Evolutionary conservation across 2,797 vertebrate genomes (phyloP).

Genomic region (Aplochiton taeniatus): DNA sequence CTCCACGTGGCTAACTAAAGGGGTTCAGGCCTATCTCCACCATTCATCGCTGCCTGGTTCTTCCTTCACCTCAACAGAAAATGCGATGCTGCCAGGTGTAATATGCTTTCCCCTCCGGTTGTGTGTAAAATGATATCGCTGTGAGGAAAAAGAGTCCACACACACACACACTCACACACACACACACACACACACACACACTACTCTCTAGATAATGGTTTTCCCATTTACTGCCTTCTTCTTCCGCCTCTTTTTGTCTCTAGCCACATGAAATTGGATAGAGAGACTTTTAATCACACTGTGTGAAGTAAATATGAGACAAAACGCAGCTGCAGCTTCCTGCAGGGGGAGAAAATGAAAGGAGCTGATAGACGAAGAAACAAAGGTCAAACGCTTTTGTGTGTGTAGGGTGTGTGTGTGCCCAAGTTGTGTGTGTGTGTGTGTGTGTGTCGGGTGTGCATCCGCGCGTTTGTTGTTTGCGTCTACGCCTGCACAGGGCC

Average conservation of each 20-base stretch:
- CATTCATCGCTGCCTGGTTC: too few relatives aligned
- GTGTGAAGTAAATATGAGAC: constrained; percentile 41
- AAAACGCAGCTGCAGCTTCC: constrained; percentile 26
- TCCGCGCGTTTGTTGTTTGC: not conserved
- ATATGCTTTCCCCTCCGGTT: constrained; percentile 39
- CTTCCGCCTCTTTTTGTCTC: constrained; percentile 45
- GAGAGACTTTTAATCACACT: constrained; percentile 54
- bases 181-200: constrained; percentile 26
- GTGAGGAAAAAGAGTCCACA: constrained; percentile 30
- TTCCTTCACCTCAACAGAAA: constrained; percentile 16
- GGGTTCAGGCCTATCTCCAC: too few relatives aligned
- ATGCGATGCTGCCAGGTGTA: constrained; percentile 40
- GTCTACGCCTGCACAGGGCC: too few relatives aligned
- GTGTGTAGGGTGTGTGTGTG: not conserved
- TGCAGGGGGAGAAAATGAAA: constrained; percentile 14
- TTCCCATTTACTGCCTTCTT: constrained; percentile 51
- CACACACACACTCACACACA: constrained; percentile 27
- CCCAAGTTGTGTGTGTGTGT: constrained; percentile 8
- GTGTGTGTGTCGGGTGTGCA: constrained; percentile 11
- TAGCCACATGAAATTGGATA: constrained; percentile 51
- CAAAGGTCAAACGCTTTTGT: not conserved
- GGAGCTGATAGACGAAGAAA: constrained; percentile 6
- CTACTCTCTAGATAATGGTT: constrained; percentile 43
- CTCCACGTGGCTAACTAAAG: too few relatives aligned
- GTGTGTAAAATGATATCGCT: constrained; percentile 54